Conservation (phyloP, 2,888 invertebrate species). For the Eupithecia insigniata region DNA sequence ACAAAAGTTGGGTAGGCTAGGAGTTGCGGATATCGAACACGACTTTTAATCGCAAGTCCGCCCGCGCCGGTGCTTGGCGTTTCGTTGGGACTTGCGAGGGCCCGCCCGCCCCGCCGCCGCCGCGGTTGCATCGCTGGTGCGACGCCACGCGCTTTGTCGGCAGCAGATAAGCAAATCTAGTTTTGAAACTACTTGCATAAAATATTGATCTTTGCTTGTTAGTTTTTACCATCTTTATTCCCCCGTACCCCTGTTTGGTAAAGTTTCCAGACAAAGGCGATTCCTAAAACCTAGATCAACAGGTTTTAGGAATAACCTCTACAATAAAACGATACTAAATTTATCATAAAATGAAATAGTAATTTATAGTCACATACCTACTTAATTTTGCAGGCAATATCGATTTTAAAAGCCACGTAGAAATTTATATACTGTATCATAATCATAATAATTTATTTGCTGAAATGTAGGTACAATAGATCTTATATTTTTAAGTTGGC, state of each 20-base stretch:
- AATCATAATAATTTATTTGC: no score
- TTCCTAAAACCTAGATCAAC: neutral
- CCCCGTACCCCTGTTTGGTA: neutral
- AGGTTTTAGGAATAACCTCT: no score
- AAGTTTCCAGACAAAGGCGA: neutral
- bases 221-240: neutral
- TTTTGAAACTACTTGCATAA: neutral
- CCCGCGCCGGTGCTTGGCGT: no score
- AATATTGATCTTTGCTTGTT: neutral
- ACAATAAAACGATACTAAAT: neutral
- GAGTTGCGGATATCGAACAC: neutral
- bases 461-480: no score
- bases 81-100: no score
- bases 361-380: neutral
- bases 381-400: neutral
- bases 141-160: neutral
- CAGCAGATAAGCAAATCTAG: neutral
- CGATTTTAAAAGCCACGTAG: neutral
- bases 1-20: slow-evolving; percentile 27
- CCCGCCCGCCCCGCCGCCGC: neutral
- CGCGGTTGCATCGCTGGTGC: no score
- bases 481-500: no score
- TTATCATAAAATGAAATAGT: neutral
- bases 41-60: slow-evolving; percentile 23
- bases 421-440: no score